Base-by-base conservation (phyloP, 2,888 invertebrate genomes). In the Bibio marci region DNA sequence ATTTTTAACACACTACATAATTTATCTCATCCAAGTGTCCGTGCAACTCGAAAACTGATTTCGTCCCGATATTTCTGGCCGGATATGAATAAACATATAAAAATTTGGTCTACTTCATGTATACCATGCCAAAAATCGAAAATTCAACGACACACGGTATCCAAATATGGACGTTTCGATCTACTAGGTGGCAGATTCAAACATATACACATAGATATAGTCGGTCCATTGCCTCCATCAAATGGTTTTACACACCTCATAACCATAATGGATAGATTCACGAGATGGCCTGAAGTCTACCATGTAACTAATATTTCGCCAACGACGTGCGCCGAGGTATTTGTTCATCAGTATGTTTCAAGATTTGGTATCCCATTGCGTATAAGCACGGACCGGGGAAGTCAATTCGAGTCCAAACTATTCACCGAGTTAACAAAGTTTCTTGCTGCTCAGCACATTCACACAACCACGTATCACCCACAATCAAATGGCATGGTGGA, bases 131-230 rank as follows among this genome's bases (percentile, higher is more conserved):
- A 39, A 22, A 19, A 14, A 12, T 19, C 34, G n/a, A 39, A 39
- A 14, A 17, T 39, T 17, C 4, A 7, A 8, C 2, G 33, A 35
- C 39, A 39, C 27, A 32, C 5, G 5, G 32, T 14, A 15, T 3
- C 27, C 14, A 11, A 27, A 4, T 2, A 32, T 4, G 13, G 12
- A 35, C 12, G 3, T 4, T 35, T 30, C 11, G 3, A 3, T 14
- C 3, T 22, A 8, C 35, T 30, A 8, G 45, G 45, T 35, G 34
- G 44, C 30, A 45, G 47, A 19, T 64, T 46, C 41, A 47, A 10
- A 56, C 59, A 42, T 46, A 62, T 13, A 58, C 63, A 53, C 45
- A 48, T 64, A 3, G 60, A 65, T 45, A 46, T 65, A 6, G 51
- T 64, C 2, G 59, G 59, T 2, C 61, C 61, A 1, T 43, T 63